Evolutionary conservation across 1,140 invertebrate species (phyloP), one percentile per base, ranked within the genome.

Genomic region (Wiebesia pumilae): DNA sequence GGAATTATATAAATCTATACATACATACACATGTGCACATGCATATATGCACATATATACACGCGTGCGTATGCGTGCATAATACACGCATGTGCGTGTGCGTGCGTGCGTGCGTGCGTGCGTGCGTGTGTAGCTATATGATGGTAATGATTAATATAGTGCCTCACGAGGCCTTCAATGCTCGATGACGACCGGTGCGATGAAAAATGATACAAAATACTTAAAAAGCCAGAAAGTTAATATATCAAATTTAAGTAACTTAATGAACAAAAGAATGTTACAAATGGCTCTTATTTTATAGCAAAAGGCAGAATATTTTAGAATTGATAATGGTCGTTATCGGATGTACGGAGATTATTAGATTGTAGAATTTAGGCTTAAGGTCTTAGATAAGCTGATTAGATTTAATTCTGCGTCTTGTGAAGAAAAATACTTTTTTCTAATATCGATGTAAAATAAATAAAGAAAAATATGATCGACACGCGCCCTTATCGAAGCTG

Each of bases 141-240:
- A 90, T 91, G 88, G 91, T 90, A 87, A 88, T 89, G 89, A 90
- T 90, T 89, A 91, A 87, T 92, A 91, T 92, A 92, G 91, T 92
- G 93, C 93, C 93, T 93, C 90, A 91, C 92, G 91, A 93, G 93
- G 92, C 92, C 92, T 94, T 94, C 47, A 91, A 92, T 91, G 88
- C 86, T 90, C 91, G 91, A 85, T 90, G 92, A 89, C 90, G 91
- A 90, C 89, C 88, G 30, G 40, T n/a, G 62, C n/a, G 65, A 33
- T n/a, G 58, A 47, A 47, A 77, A 58, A 19, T 21, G 2, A 51
- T 83, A 81, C 35, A 78, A 77, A 78, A 69, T 69, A 7, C 3
- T 35, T 62, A 33, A 65, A 77, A 54, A 62, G 19, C 67, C 27
- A 40, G 24, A 80, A 30, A 67, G 0, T 33, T 24, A 24, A 79